phyloP scores from a whole-genome alignment of 2,113 vertebrate species.

The Chamaetylas fuelleborni region DNA sequence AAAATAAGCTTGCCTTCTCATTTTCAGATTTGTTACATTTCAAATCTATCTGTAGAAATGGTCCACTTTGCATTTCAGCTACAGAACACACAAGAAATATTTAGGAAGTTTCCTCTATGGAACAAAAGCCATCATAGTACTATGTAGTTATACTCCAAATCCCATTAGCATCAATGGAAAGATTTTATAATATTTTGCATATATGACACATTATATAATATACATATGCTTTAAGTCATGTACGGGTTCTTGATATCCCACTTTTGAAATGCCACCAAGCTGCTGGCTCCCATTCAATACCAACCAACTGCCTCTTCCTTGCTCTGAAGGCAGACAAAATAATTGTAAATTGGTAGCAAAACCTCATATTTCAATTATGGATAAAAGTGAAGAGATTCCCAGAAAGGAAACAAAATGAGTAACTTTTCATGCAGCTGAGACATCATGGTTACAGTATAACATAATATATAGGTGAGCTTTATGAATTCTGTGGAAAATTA shows the following conservation, averaged over 20 bases:
- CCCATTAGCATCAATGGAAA: not conserved
- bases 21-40: not conserved
- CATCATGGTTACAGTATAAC: not conserved
- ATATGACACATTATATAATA: not conserved
- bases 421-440: not conserved
- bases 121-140: not conserved
- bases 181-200: not conserved
- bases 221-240: not conserved
- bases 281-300: not conserved
- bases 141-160: not conserved
- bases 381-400: not conserved
- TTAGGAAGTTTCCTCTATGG: not conserved
- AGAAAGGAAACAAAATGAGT: not conserved
- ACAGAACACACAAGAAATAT: not conserved
- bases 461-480: not conserved
- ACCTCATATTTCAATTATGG: not conserved
- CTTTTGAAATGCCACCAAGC: not conserved
- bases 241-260: not conserved
- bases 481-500: not conserved
- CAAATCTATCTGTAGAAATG: not conserved
- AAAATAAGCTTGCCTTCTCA: not conserved
- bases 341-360: not conserved
- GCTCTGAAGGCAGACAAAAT: not conserved
- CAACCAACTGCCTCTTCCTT: not conserved
- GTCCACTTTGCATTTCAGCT: not conserved